These are phyloP conservation scores for Trochalopteron elliotii DNA, from an alignment of 2,113 vertebrate species.

Conservation along the genomic window DNA sequence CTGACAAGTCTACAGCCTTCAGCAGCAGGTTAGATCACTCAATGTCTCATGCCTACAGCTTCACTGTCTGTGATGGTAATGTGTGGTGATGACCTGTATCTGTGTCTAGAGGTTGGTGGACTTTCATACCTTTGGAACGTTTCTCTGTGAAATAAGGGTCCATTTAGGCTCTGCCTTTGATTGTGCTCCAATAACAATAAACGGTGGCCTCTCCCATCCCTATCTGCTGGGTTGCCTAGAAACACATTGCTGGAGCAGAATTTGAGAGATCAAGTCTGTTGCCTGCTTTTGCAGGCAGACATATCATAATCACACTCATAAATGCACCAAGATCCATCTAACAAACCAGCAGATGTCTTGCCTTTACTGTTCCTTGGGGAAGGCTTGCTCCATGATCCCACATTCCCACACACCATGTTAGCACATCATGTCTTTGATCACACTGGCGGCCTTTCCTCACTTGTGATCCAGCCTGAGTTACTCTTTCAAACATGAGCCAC, in stretches of 20 bases:
- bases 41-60: neutral
- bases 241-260: neutral
- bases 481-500: neutral
- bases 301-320: neutral
- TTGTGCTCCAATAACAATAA: neutral
- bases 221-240: neutral
- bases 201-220: neutral
- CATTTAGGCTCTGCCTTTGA: neutral
- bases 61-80: neutral
- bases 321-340: neutral
- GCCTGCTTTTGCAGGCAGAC: neutral
- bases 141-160: neutral
- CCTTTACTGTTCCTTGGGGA: neutral
- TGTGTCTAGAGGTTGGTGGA: neutral
- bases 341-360: neutral
- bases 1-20: neutral
- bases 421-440: neutral
- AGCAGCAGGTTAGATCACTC: neutral
- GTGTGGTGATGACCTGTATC: neutral
- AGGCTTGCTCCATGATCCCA: neutral
- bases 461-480: neutral
- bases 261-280: neutral
- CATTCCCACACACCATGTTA: neutral
- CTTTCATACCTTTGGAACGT: neutral
- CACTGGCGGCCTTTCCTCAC: neutral